Evolutionary conservation across 37 sponge, comb jelly and placozoan genomes (phyloP).

Genomic region (Cliona cf. orientalis): DNA sequence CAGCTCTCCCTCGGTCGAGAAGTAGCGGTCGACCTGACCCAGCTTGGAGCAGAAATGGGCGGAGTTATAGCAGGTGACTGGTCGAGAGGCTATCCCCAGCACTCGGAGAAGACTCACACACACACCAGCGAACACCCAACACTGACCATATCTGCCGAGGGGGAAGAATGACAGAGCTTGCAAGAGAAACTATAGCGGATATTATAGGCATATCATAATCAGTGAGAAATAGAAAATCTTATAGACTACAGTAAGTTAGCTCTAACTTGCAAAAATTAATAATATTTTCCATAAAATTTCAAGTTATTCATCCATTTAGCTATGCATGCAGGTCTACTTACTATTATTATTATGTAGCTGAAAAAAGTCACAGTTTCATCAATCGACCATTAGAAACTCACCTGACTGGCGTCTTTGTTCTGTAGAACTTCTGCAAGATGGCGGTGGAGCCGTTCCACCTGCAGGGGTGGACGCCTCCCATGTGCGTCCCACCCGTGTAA

Average conservation of each 20-base stretch:
- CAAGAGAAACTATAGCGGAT: no score
- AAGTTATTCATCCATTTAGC: no score
- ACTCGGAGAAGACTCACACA: conserved; percentile 72
- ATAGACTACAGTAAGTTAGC: no score
- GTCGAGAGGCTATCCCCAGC: conserved; percentile 77
- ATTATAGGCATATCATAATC: no score
- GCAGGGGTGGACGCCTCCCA: conserved; percentile 65
- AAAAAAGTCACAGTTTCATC: no score
- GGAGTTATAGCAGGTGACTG: conserved; percentile 86
- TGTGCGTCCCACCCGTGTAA: conserved; percentile 23
- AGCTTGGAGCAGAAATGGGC: conserved; percentile 46
- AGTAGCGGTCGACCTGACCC: conserved; percentile 58
- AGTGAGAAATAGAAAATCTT: no score
- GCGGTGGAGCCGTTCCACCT: conserved; percentile 76
- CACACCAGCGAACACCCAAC: conserved; percentile 83
- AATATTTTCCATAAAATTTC: no score
- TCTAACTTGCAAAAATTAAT: no score
- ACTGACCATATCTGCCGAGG: conserved; percentile 77
- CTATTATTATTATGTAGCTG: no score
- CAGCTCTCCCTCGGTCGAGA: conserved; percentile 64
- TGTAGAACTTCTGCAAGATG: conserved; percentile 61
- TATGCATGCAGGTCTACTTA: no score
- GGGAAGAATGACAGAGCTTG: background rate
- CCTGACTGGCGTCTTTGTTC: conserved; percentile 68
- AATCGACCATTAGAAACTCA: conserved; percentile 19